Evolutionary conservation across 2,888 invertebrate species (phyloP).

Genomic region (Phaedon cochleariae): DNA sequence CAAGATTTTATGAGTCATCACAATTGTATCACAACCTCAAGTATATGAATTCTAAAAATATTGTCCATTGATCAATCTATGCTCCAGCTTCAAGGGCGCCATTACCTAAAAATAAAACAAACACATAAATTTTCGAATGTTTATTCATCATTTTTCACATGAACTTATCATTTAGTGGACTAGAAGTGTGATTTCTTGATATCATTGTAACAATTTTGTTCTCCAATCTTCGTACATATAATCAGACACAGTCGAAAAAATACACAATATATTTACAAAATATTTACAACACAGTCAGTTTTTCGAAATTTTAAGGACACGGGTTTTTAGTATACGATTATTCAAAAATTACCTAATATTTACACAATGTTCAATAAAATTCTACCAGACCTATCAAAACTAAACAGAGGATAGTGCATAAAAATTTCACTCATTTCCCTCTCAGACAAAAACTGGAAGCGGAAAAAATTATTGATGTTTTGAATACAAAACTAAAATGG

Average conservation of each 20-base stretch:
- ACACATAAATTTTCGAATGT: conserved; percentile 24
- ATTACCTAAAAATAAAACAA: conserved; percentile 4
- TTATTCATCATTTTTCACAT: conserved; percentile 45
- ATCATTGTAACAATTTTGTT: conserved; percentile 26
- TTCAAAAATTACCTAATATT: conserved; percentile 25
- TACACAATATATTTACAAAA: conserved; percentile 42
- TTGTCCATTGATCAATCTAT: too few species aligned
- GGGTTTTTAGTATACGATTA: conserved; percentile 34
- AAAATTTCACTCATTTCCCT: too few species aligned
- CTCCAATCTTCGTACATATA: conserved; percentile 24
- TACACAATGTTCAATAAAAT: conserved; percentile 11
- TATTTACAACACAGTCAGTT: conserved; percentile 31
- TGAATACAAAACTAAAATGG: too few species aligned
- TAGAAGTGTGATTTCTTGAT: conserved; percentile 40
- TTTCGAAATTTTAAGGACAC: conserved; percentile 40
- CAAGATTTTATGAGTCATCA: too few species aligned
- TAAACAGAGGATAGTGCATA: too few species aligned
- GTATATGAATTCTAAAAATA: too few species aligned
- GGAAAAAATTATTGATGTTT: background rate
- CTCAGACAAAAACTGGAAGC: too few species aligned
- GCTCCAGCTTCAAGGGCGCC: background rate
- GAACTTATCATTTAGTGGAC: conserved; percentile 54
- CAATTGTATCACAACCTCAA: too few species aligned
- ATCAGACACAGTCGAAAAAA: conserved; percentile 27
- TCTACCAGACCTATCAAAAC: background rate